Percentiles rank a stretch among this genome's conserved stretches.
phyloP scores from a whole-genome alignment of 2,888 invertebrate genomes.

The Anthophora plumipes region DNA sequence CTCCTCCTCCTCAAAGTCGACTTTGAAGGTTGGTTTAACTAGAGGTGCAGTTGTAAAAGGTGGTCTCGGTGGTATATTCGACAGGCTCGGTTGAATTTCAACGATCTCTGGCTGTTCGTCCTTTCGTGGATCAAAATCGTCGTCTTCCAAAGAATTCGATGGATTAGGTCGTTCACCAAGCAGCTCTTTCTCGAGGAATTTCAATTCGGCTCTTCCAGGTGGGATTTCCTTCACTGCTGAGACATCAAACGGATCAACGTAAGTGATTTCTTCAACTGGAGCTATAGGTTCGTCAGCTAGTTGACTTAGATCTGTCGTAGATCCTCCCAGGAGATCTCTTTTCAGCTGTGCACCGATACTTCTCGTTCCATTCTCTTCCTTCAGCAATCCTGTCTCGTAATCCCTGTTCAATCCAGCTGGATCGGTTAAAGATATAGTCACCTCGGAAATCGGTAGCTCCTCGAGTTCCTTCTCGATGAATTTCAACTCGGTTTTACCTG shows the following conservation, averaged over 20 bases:
- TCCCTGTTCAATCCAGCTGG: slow-evolving; percentile 86
- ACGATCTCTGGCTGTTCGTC: slow-evolving; percentile 84
- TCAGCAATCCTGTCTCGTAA: slow-evolving; percentile 80
- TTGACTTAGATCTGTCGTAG: slow-evolving; percentile 90
- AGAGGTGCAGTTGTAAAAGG: slow-evolving; percentile 39
- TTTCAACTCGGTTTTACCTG: slow-evolving; percentile 87
- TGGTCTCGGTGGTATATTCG: slow-evolving; percentile 67
- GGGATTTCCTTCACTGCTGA: slow-evolving; percentile 90
- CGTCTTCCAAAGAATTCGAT: slow-evolving; percentile 82
- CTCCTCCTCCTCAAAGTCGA: slow-evolving; percentile 63
- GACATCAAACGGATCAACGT: slow-evolving; percentile 95
- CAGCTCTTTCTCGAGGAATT: slow-evolving; percentile 91
- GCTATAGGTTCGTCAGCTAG: slow-evolving; percentile 89
- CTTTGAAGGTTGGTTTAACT: slow-evolving; percentile 59
- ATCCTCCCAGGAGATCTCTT: slow-evolving; percentile 91
- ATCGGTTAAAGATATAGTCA: slow-evolving; percentile 88
- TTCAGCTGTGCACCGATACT: slow-evolving; percentile 72
- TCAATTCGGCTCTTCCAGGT: slow-evolving; percentile 92
- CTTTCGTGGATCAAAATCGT: slow-evolving; percentile 93
- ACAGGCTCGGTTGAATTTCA: neutral
- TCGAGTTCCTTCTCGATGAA: slow-evolving; percentile 87
- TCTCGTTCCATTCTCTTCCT: slow-evolving; percentile 29
- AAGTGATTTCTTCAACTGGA: slow-evolving; percentile 87
- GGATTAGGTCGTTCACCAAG: slow-evolving; percentile 85
- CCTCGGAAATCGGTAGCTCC: slow-evolving; percentile 85